Evolutionary conservation across 2,888 invertebrate species (phyloP), one percentile per base, ranked within the genome.

Genomic region (Cyrtodaria siliqua): DNA sequence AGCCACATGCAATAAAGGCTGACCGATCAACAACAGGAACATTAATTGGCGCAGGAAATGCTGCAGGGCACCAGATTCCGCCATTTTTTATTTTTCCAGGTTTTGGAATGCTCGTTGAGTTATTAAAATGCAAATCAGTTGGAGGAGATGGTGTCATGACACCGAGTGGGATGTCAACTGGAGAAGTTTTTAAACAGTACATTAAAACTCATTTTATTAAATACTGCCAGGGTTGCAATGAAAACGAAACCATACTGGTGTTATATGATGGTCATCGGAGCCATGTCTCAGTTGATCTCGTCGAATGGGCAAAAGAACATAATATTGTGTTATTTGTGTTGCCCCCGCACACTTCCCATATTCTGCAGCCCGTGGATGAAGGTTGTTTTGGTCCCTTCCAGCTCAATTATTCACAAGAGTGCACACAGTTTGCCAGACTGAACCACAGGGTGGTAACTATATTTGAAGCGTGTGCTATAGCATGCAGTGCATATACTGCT

Each of bases 121-220:
- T 77, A 1, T 23, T 81, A 29, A 52, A 75, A 20, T 75, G 72
- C 18, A 62, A 64, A 12, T 38, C 72, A 3, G 47, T 70, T 27
- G 82, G 78, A 27, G 60, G 62, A 2, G n/a, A 8, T 20, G 73
- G 74, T 2, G 18, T 44, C 23, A 56, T 77, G 2, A 29, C 63
- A n/a, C 44, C 60, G 20, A 52, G 53, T 20, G 72, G 75, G 16
- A 70, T 63, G 72, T 73, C 76, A 18, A 76, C 75, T 33, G 44
- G 40, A 12, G 8, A 12, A 12, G 44, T 40, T 9, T 60, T 60
- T 4, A 60, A 26, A n/a, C 26, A 44, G 4, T 47, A 60, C 23
- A 4, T 44, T 6, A 16, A 3, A 8, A 27, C 4, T 29, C 47
- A 60, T 44, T 60, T 60, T 47, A 9, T 44, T 2, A 60, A 60